Conservation (phyloP, 1,140 invertebrate genomes). For the Sinella curviseta region DNA sequence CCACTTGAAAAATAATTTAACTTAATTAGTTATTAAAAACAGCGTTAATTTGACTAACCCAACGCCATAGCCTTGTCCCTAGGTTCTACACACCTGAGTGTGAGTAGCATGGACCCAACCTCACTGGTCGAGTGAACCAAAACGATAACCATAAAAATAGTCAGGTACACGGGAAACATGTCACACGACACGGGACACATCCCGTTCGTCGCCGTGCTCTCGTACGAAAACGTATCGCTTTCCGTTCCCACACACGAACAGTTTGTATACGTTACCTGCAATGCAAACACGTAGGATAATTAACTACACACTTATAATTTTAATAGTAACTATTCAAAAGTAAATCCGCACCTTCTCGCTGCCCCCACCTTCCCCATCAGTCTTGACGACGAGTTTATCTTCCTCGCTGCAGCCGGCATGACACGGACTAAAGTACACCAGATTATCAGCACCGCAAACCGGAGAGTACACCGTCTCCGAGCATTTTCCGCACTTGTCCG, state of each 20-base stretch:
- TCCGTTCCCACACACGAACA: conserved; percentile 44
- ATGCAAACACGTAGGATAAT: conserved; percentile 12
- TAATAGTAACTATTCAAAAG: neutral
- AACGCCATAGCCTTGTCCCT: conserved; percentile 91
- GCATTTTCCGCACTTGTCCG: conserved; percentile 29
- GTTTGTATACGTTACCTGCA: conserved; percentile 48
- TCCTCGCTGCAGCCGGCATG: conserved; percentile 79
- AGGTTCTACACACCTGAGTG: conserved; percentile 85
- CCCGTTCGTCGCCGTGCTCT: conserved; percentile 56
- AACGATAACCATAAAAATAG: conserved; percentile 77
- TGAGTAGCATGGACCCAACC: conserved; percentile 85
- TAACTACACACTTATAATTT: neutral
- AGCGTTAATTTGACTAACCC: conserved; percentile 51
- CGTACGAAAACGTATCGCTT: neutral
- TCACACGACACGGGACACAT: conserved; percentile 76
- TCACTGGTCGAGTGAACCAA: conserved; percentile 89
- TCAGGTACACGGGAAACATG: conserved; percentile 72
- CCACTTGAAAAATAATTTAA: neutral
- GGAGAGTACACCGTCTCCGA: conserved; percentile 35
- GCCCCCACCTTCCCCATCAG: conserved; percentile 23
- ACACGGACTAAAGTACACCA: conserved; percentile 84
- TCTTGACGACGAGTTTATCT: conserved; percentile 49
- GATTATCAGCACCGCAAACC: conserved; percentile 70
- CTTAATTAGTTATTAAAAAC: neutral
- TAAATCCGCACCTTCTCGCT: conserved; percentile 26